Base-by-base conservation (phyloP, 2,113 vertebrate genomes). In the Pseudolaguvia tuberculata region DNA sequence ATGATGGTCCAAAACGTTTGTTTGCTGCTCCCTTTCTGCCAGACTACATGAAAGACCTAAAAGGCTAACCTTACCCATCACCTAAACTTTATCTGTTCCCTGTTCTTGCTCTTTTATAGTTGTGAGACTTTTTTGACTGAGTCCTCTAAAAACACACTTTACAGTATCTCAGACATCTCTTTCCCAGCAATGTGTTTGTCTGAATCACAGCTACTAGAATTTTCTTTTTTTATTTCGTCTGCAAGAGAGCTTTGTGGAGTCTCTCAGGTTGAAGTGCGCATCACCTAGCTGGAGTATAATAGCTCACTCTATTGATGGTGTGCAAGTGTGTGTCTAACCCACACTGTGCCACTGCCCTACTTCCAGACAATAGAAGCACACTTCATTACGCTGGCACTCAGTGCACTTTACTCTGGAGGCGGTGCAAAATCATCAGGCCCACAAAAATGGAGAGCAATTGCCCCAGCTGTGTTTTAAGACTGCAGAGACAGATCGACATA, bases 331-430 rank as follows among this genome's bases (percentile, higher is more conserved):
- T 53, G 76, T 81, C 73, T 79, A 77, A 72, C 42, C 42, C 70
- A 63, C 72, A 67, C 58, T 73, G 79, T 78, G 62, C 80, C 80
- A 83, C 75, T 81, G 83, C 76, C 83, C 83, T 83, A 81, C 80
- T 81, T 84, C 78, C 67, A 81, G 69, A 83, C 81, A 80, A 81
- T 83, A 75, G 78, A 76, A 70, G 77, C 80, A 75, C 78, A 80
- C 81, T 84, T 83, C 75, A 71, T 72, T 80, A 79, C 76, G 58
- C 73, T 51, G 39, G 66, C 53, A 51, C 62, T 56, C 68, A 45
- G 50, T 78, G 77, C 75, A 78, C 62, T 73, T 58, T 67, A 66
- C 75, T 78, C 70, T 73, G 45, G 70, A 68, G 74, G 71, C 55
- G 42, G 70, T 50, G 51, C 29, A 67, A 74, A 72, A 74, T 67